phyloP scores from a whole-genome alignment of 2,888 invertebrate species.

The Drosophila vallismaia region DNA sequence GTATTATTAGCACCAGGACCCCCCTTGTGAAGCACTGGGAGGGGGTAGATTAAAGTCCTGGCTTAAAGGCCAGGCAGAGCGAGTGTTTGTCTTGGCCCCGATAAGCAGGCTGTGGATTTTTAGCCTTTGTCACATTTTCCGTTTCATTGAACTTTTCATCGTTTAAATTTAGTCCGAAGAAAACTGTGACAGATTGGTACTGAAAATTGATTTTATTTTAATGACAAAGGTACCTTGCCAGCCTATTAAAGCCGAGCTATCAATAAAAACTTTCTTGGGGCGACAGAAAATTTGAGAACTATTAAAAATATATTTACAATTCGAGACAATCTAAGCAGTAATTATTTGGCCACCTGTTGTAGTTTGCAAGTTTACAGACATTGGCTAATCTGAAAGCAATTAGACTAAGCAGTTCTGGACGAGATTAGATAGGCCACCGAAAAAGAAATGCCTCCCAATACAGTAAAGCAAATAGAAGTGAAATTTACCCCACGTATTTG shows the following conservation, averaged over 20 bases:
- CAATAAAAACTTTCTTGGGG: constrained; percentile 3
- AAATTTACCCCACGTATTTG: neutral
- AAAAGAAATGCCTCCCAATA: neutral
- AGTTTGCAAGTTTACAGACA: neutral
- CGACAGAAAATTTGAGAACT: neutral
- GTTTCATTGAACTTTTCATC: constrained; percentile 56
- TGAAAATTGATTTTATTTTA: constrained; percentile 33
- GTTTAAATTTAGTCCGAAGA: constrained; percentile 69
- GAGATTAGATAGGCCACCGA: constrained; percentile 16
- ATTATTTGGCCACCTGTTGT: neutral
- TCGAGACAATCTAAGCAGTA: neutral
- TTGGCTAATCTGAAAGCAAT: constrained; percentile 17
- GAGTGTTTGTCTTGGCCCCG: constrained; percentile 55
- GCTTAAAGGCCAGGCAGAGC: constrained; percentile 49
- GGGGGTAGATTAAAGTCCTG: constrained; percentile 26
- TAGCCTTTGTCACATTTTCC: constrained; percentile 69
- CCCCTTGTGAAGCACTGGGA: neutral
- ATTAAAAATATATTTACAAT: neutral
- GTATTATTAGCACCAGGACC: constrained; percentile 27
- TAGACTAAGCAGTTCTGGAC: constrained; percentile 12
- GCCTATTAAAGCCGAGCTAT: neutral
- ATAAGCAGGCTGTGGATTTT: constrained; percentile 70
- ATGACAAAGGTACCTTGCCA: neutral
- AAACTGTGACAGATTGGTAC: constrained; percentile 36
- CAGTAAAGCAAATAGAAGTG: constrained; percentile 1